Evolutionary conservation across 2,113 vertebrate species (phyloP), one percentile per base, ranked within the genome.

Genomic region (Mirza zaza): DNA sequence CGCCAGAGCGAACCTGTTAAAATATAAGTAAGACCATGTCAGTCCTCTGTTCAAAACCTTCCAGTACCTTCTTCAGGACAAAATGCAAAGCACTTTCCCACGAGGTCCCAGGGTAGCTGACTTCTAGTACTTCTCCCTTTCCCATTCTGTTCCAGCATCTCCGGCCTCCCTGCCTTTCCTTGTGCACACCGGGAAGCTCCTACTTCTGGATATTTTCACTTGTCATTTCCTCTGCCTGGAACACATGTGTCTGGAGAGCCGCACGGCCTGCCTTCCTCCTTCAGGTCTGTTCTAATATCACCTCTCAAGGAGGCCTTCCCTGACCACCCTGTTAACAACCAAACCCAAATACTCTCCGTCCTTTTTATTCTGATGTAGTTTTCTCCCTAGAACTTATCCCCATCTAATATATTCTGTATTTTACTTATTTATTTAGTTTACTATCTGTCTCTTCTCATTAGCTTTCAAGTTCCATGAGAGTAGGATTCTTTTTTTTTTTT

Each of bases 361-460:
- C 32, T 48, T 57, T 52, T 97, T 39, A 67, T 71, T 15, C 39
- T 57, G 11, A 36, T 89, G 34, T 50, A 18, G 67, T 93, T 93
- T 79, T 77, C 81, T 85, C 48, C 18, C 32, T 55, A 45, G 23
- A 1, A 14, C 6, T 25, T 77, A 65, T 70, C 21, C 50, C 52
- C 34, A 57, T 36, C 36, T 77, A 45, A 65, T 87, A 86, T 52
- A 50, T 21, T 59, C 39, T 50, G 32, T 67, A 42, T 45, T 82
- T 55, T 90, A 29, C 68, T 34, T 83, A 84, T 80, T 85, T 82
- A 71, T 67, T 80, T 91, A 12, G 11, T 82, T 91, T 80, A 87
- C 21, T 84, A 2, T 39, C 82, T 57, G 34, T 71, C 39, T 95
- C 39, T 91, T 87, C 75, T 55, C 21, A 55, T 90, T 82, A 90